A percentile compares a stretch with the other conserved stretches of the same genome.
Conservation (phyloP, 1,140 invertebrate genomes). For the Sycophaga agraensis region DNA sequence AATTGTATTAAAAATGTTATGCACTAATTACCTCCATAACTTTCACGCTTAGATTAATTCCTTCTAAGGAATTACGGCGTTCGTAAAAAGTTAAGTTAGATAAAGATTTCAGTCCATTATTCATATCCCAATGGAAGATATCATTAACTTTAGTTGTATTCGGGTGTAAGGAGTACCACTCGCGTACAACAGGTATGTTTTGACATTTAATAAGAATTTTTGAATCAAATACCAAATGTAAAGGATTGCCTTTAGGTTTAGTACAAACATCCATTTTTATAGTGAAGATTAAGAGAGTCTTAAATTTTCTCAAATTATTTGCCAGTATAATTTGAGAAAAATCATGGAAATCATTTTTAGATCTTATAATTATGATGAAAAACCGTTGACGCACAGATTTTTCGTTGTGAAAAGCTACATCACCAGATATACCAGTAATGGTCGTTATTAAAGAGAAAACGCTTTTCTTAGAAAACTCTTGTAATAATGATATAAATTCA, state of each 20-base stretch:
- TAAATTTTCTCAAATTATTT: neutral
- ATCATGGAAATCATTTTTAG: neutral
- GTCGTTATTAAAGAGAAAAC: too few relatives aligned
- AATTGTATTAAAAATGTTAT: too few relatives aligned
- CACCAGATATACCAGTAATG: too few relatives aligned
- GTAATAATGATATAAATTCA: too few relatives aligned
- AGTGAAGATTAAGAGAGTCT: neutral
- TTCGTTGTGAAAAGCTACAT: too few relatives aligned
- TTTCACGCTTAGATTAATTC: neutral
- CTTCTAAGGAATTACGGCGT: neutral
- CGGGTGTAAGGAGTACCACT: neutral
- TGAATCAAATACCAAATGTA: neutral
- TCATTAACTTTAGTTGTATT: neutral
- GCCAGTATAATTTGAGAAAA: neutral
- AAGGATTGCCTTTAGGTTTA: neutral
- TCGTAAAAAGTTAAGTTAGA: neutral
- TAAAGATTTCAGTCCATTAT: too few relatives aligned
- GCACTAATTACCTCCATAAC: neutral
- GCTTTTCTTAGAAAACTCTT: too few relatives aligned
- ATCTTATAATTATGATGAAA: neutral
- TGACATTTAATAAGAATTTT: neutral
- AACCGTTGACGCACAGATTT: neutral
- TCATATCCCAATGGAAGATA: neutral
- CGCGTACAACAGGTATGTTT: neutral
- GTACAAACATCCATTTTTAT: neutral